Base-by-base conservation (phyloP, 2,888 invertebrate genomes). In the Cheilosia variabilis region DNA sequence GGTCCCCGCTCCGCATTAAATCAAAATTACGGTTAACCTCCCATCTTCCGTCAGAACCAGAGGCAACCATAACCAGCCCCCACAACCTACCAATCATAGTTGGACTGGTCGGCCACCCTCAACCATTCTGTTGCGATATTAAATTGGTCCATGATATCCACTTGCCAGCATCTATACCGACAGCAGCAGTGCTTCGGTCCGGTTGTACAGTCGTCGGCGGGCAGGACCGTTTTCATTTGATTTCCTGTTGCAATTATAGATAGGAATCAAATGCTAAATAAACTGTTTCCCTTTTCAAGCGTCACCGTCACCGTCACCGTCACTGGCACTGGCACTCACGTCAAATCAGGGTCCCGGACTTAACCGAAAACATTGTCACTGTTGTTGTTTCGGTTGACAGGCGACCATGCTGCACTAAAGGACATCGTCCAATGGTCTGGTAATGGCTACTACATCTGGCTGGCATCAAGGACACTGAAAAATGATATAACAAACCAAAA, bases 161-260 rank as follows among this genome's bases (percentile, higher is more conserved):
- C 47, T 71, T 63, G 45, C 53, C 24, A 19, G 50, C 22, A 52
- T 52, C 10, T 52, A 19, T 45, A 41, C 65, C 53, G 37, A 66
- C 47, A 60, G 50, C 71, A 65, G 63, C 34, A 60, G 43, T 47
- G 17, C 57, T n/a, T 43, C 62, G 27, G 52, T 27, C 43, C 5
- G 27, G 41, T 52, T 34, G 19, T 57, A 17, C 27, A 50, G 34
- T 27, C 41, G 43, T n/a, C 53, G 34, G 41, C 37, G 22, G 37
- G 1, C 71, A 72, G 62, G 82, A 82, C 63, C 81, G 69, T 82
- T 87, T 87, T 87, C 87, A 87, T 82, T 87, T 87, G 87, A 87
- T 87, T 87, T 87, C 87, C 87, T 77, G 87, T 82, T 87, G 87
- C 87, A 87, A 87, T 87, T 87, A 87, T 87, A 87, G 87, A 87